Conservation (phyloP, 2,113 vertebrate species). For the Archocentrus centrarchus region DNA sequence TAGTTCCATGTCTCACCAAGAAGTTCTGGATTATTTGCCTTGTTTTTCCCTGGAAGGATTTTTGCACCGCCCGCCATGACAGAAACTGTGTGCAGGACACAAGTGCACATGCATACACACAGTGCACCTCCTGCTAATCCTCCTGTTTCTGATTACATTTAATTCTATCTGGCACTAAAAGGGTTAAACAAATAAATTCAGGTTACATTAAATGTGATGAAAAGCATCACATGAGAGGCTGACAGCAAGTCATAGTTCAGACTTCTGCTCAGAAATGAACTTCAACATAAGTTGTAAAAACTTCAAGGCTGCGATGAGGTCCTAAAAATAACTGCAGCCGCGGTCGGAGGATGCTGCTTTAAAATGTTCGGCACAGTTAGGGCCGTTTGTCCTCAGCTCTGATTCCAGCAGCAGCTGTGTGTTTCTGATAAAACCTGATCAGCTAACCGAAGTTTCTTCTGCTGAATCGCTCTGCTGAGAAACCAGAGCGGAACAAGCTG, state of each 20-base stretch:
- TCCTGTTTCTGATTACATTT: neutral
- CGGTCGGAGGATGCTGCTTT: neutral
- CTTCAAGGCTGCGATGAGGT: neutral
- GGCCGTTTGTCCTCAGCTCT: neutral
- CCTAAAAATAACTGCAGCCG: neutral
- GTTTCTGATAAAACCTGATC: neutral
- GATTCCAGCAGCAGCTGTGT: neutral
- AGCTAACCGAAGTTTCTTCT: neutral
- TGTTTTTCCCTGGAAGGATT: too few relatives aligned
- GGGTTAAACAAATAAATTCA: neutral
- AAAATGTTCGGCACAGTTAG: neutral
- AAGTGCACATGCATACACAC: too few relatives aligned
- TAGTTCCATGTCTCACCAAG: too few relatives aligned
- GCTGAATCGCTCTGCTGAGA: neutral
- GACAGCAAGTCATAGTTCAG: too few relatives aligned
- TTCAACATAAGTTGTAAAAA: too few relatives aligned
- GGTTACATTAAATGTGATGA: neutral
- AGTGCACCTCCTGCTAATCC: too few relatives aligned
- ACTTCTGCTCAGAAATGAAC: neutral
- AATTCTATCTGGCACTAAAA: neutral
- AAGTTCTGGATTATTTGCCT: too few relatives aligned
- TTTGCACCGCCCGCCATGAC: too few relatives aligned
- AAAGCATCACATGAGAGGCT: too few relatives aligned
- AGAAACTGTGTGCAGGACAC: too few relatives aligned
- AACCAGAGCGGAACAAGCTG: neutral